Base-by-base conservation (phyloP, 1,140 invertebrate species). In the Drosophila cardini region DNA sequence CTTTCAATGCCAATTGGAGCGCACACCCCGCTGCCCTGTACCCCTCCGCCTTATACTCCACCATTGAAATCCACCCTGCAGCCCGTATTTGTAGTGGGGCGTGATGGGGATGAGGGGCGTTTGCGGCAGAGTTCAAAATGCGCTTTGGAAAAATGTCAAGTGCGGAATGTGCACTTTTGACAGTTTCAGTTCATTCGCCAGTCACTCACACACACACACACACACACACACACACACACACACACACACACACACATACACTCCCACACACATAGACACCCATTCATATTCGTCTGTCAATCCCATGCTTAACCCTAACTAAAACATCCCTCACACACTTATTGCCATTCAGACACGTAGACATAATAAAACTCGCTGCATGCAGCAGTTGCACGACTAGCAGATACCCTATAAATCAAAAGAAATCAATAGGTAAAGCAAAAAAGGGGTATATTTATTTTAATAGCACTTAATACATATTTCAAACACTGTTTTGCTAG, bases 121-220 rank as follows among this genome's bases (percentile, higher is more conserved):
- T 26, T 26, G 21, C 21, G 21, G 21, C 64, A 76, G 61, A 68
- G 76, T 79, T 89, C 83, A 89, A 87, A 81, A 63, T 87, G 83
- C 83, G 83, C 84, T 87, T 79, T 78, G 76, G 70, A 72, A 80
- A 90, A 83, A 90, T 90, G 87, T 90, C 87, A 90, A 90, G 80
- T 87, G 80, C 73, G 87, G 87, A 80, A 90, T 90, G 87, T 90
- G 86, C 87, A 90, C 87, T 90, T 90, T 87, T 90, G 87, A 90
- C 87, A 90, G 87, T 90, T 90, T 90, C 85, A 89, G 85, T 89
- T 90, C 83, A 80, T 80, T 80, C 78, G 78, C 56, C 71, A 78
- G 67, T 67, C 80, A 74, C 16, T 64, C 58, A 70, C 58, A 60
- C 36, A 36, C 38, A 15, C 13, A 10, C 53, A 50, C 18, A 15